Percentiles rank a stretch among this genome's conserved stretches.
phyloP scores from a whole-genome alignment of 2,113 vertebrate species.

The Mesitornis unicolor region DNA sequence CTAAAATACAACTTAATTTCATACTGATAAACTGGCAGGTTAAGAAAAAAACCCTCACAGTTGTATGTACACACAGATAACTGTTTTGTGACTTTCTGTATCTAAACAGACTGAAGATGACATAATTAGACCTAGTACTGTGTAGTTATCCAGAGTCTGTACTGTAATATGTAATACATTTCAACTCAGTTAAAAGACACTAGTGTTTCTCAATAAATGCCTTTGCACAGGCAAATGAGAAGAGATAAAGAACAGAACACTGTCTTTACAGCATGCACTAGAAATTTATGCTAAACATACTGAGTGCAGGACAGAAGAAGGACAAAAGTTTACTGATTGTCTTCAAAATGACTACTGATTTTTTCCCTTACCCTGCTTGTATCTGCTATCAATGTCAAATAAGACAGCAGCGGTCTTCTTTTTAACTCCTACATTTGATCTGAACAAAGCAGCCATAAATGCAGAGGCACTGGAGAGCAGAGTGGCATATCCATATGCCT shows the following conservation, averaged over 20 bases:
- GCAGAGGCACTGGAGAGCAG: background rate
- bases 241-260: background rate
- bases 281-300: background rate
- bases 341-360: background rate
- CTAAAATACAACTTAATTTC: background rate
- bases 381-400: background rate
- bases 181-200: background rate
- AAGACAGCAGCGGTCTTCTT: background rate
- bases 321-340: background rate
- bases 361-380: background rate
- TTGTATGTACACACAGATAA: background rate
- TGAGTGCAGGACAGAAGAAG: background rate
- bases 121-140: background rate
- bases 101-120: background rate
- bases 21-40: background rate
- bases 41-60: background rate
- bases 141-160: background rate
- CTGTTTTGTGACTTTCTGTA: background rate
- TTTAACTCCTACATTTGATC: background rate
- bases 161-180: background rate
- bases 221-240: background rate
- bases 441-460: background rate
- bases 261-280: background rate
- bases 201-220: background rate
- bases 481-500: background rate